A percentile compares a stretch with the other conserved stretches of the same genome.
Evolutionary conservation across 2,113 vertebrate genomes (phyloP).

Genomic region (Pelodiscus sinensis): DNA sequence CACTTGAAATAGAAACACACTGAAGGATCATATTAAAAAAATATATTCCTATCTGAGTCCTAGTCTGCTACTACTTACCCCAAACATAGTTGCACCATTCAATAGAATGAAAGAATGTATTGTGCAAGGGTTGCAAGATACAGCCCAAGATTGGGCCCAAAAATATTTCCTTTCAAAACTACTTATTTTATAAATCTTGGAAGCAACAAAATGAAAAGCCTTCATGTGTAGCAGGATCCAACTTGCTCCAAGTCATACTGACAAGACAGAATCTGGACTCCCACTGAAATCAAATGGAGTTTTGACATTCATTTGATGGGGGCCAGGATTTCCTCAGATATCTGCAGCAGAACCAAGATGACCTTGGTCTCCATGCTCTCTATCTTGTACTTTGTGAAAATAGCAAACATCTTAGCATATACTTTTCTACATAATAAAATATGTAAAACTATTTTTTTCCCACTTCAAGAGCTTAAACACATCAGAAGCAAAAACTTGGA

Average conservation of each 20-base stretch:
- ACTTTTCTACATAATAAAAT: background rate
- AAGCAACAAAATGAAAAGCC: background rate
- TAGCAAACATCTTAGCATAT: background rate
- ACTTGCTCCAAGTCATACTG: background rate
- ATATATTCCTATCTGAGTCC: background rate
- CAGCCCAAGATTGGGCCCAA: accelerated
- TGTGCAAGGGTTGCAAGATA: background rate
- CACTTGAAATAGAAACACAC: background rate
- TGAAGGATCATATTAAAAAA: background rate
- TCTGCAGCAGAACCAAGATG: background rate
- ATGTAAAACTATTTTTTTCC: background rate
- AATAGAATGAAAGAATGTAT: background rate
- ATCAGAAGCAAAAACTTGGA: background rate
- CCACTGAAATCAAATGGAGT: background rate
- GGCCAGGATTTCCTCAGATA: background rate
- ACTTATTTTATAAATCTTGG: background rate
- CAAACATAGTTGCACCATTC: accelerated
- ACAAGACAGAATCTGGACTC: background rate
- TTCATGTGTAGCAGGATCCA: background rate
- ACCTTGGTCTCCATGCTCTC: background rate
- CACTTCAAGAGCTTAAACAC: background rate
- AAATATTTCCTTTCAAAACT: background rate
- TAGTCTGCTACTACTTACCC: background rate
- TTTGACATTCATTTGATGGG: background rate
- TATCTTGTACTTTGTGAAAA: background rate